Evolutionary conservation across 2,888 invertebrate species (phyloP).

Genomic region (Cheiracanthium punctorium): DNA sequence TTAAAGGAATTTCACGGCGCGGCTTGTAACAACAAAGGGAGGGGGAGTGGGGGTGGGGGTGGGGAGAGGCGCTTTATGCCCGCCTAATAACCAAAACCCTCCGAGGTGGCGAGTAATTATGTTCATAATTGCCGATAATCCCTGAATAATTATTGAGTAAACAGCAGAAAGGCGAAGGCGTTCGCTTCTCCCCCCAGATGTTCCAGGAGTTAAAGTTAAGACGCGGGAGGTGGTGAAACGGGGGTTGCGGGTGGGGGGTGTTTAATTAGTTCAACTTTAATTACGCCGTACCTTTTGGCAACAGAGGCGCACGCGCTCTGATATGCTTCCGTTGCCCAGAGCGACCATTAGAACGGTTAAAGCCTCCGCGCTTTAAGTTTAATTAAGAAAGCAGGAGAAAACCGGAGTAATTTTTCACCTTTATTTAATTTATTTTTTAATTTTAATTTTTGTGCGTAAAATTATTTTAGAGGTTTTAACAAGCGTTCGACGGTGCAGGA

Average conservation of each 20-base stretch:
- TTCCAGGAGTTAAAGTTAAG: slow-evolving; percentile 36
- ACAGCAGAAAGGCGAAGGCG: slow-evolving; percentile 48
- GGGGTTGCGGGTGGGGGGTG: slow-evolving; percentile 23
- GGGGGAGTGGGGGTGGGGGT: no score
- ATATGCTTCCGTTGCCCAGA: slow-evolving; percentile 26
- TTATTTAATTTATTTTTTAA: neutral
- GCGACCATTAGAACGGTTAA: slow-evolving; percentile 51
- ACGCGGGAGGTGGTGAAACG: no score
- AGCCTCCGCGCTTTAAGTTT: slow-evolving; percentile 50
- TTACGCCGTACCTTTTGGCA: slow-evolving; percentile 44
- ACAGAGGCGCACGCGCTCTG: slow-evolving; percentile 1
- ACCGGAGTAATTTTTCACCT: slow-evolving; percentile 44
- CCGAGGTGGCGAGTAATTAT: slow-evolving; percentile 57
- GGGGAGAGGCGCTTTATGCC: slow-evolving; percentile 37
- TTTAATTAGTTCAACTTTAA: slow-evolving; percentile 68
- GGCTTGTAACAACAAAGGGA: neutral
- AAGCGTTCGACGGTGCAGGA: no score
- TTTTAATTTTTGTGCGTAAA: no score
- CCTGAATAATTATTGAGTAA: slow-evolving; percentile 50
- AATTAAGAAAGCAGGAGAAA: slow-evolving; percentile 46
- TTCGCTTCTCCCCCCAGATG: slow-evolving; percentile 53
- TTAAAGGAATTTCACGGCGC: neutral
- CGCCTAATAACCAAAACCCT: slow-evolving; percentile 34
- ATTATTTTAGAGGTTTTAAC: no score
- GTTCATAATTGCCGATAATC: slow-evolving; percentile 58